Evolutionary conservation across 2,888 invertebrate species (phyloP), one percentile per base, ranked within the genome.

Genomic region (Schizaphis graminum): DNA sequence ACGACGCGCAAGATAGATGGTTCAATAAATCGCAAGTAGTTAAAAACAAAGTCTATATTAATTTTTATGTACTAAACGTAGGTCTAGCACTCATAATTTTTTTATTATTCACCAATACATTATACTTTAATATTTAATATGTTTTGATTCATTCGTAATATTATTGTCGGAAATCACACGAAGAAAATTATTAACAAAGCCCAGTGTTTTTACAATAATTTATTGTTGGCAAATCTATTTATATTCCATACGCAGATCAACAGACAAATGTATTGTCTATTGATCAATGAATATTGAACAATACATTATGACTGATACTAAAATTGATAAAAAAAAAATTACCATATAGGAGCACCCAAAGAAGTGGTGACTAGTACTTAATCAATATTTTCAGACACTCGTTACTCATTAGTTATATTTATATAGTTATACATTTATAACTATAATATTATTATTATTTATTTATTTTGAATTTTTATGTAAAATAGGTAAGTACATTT

Each of bases 1-100:
- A n/a, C 47, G 86, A 7, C 28, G 28, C 47, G 5, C 47, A 47
- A 28, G 47, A 86, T 86, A 28, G 86, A 86, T 86, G 44, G 86
- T 47, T 86, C n/a, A 86, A 47, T 47, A 86, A 86, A 86, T 47
- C 47, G 28, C 44, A 47, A 86, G 47, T 47, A 86, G 44, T 86
- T 86, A 86, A 86, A 86, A 85, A 85, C 86, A 44, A 86, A 86
- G 86, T 35, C 77, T 35, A 77, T 41, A 77, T 77, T 77, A 77
- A 35, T 77, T 21, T 77, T 77, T 77, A 77, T 77, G 35, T 41
- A 35, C 77, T 77, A 41, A 77, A 77, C 35, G 21, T 41, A 21
- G 35, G 77, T 77, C 35, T 35, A 35, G 21, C 77, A 35, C 1
- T 7, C 8, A 77, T 21, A 35, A 7, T 21, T 4, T 21, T 4